Evolutionary conservation across 2,888 invertebrate genomes (phyloP), one percentile per base, ranked within the genome.

Genomic region (Allophyes oxyacanthae): DNA sequence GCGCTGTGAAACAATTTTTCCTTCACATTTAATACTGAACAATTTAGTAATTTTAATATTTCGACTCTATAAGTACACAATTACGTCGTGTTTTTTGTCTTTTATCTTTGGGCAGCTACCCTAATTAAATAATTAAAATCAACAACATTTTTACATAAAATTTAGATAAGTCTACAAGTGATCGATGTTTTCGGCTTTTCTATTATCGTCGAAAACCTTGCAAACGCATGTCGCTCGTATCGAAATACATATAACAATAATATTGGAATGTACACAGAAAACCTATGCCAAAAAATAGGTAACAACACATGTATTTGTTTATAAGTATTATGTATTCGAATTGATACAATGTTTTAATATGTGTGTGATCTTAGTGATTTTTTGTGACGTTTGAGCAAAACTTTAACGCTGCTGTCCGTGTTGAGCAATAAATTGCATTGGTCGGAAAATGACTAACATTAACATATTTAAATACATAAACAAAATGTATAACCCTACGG

Each of bases 21-120:
- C 82, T 80, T 77, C 77, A 82, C 81, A 82, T 79, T 82, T 91
- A 92, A 91, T 92, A 92, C 92, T 91, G 90, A 86, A 86, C 73
- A 77, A 75, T 72, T 63, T 72, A 74, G 58, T 71, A 42, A 43
- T 60, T 63, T 59, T 65, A 71, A 51, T 59, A 56, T 63, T 59
- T 72, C 64, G 62, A 64, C 53, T 72, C 58, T 64, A 63, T 66
- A n/a, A n/a, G n/a, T n/a, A 75, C 66, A 74, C 36, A 64, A 58
- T 56, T 64, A 60, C 54, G 37, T 64, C 51, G 42, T 45, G 36
- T 14, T 36, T 38, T n/a, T 34, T 64, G 37, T 37, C 2, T 50
- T 53, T 46, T 45, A 43, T 46, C 37, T 60, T 55, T 56, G 54
- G 54, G 48, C 50, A 36, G 44, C 46, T 42, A 52, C 53, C 50